Base-by-base conservation (phyloP, 2,797 vertebrate species). In the Falco biarmicus region DNA sequence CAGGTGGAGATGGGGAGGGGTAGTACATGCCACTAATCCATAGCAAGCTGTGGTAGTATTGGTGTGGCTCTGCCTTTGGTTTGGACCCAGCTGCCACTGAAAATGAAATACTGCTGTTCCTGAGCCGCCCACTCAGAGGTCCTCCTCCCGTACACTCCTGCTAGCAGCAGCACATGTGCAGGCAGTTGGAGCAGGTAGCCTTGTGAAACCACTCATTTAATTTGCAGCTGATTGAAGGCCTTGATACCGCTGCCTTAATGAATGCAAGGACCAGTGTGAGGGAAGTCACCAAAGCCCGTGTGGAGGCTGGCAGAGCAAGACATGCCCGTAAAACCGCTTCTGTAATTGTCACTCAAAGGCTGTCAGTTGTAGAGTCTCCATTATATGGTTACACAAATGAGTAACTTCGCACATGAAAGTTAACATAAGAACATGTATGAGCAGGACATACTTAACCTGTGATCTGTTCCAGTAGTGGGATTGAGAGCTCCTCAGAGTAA, bases 121-220 rank as follows among this genome's bases (percentile, higher is more conserved):
- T 18, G 26, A 43, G 60, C n/a, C 32, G 19, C 48, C 31, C 17
- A 1, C n/a, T 84, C 25, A 25, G 29, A 68, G 17, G 24, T 70
- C 24, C 32, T 79, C 45, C 53, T 82, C 29, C 54, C 1, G 0
- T 59, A 10, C 2, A 0, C 19, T 71, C 21, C 39, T 0, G 0
- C 71, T 43, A 1, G 47, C 59, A 34, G 57, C 70, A 41, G 34
- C 32, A 8, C 45, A 18, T 47, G 31, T 50, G 53, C 19, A 24
- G 61, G 45, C 53, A 26, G 61, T 28, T 86, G 89, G 53, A 81
- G 61, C 48, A 48, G 80, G 45, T 51, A 60, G 28, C 22, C 56
- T 87, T 74, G 56, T 0, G 1, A 80, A 89, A 74, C 56, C 85
- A 9, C 29, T 13, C 56, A 4, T 37, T 64, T 39, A 11, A 31